Percentiles rank a stretch among this genome's conserved stretches.
Conservation (phyloP, 2,888 invertebrate genomes). For the Cremastinae sp. region DNA sequence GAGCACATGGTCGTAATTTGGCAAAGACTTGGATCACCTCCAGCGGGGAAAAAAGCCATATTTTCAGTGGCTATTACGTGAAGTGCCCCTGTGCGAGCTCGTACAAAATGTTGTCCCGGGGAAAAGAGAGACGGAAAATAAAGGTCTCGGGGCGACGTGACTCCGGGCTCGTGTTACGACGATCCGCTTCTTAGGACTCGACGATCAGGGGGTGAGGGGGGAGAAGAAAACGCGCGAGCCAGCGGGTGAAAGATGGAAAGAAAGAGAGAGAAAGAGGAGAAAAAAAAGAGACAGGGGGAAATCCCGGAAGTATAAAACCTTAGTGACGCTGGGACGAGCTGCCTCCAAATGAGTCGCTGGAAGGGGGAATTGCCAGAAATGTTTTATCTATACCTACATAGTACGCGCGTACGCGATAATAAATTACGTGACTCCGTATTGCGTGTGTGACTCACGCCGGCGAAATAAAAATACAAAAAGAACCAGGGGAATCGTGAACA, state of each 20-base stretch:
- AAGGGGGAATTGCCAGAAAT: constrained; percentile 20
- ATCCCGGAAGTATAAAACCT: constrained; percentile 47
- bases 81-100: not conserved
- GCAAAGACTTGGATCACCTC: constrained; percentile 18
- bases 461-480: constrained; percentile 7
- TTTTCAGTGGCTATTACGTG: constrained; percentile 4
- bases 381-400: constrained; percentile 9
- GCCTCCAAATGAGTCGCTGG: constrained; percentile 11
- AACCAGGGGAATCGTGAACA: constrained; percentile 7
- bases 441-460: constrained; percentile 36
- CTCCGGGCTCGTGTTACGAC: not conserved
- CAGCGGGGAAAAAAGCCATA: constrained; percentile 12
- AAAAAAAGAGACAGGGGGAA: too few species aligned
- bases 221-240: not conserved
- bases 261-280: too few species aligned
- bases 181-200: not conserved
- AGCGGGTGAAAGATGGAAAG: not conserved
- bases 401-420: not conserved
- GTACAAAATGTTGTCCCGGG: not conserved
- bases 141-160: too few species aligned
- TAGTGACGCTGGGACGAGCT: constrained; percentile 20
- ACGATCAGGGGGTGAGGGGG: too few species aligned
- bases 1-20: constrained; percentile 28
- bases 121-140: constrained; percentile 7
- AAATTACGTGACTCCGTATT: constrained; percentile 11